Evolutionary conservation across 2,797 vertebrate genomes (phyloP).

Genomic region (Anguilla obscura): DNA sequence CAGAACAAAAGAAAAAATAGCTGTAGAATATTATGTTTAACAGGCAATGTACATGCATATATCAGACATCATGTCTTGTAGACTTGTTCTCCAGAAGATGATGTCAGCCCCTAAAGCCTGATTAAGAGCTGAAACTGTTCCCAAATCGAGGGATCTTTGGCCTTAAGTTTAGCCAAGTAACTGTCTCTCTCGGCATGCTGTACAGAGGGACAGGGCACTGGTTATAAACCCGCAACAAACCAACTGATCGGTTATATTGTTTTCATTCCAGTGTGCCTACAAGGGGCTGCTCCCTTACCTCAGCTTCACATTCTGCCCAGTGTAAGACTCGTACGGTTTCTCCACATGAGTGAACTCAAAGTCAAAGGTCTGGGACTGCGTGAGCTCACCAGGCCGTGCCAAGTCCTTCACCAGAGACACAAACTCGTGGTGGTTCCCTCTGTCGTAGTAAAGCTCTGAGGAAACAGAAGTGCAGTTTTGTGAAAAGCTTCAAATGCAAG

Average conservation of each 20-base stretch:
- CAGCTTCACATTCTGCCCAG: slow-evolving; percentile 96
- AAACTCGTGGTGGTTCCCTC: slow-evolving; percentile 97
- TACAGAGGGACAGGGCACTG: neutral
- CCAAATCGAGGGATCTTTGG: neutral
- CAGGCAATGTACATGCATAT: neutral
- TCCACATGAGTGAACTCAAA: slow-evolving; percentile 99
- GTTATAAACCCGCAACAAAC: neutral
- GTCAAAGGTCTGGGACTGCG: slow-evolving; percentile 93
- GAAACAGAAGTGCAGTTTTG: slow-evolving; percentile 15
- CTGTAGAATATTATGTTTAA: neutral
- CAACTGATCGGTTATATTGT: neutral
- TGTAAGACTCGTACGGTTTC: slow-evolving; percentile 98
- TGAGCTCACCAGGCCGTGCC: slow-evolving; percentile 92
- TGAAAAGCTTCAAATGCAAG: neutral
- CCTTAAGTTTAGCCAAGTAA: neutral
- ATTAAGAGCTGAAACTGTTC: neutral
- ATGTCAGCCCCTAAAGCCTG: neutral
- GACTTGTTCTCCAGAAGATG: neutral
- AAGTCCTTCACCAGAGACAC: slow-evolving; percentile 97
- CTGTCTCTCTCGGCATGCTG: neutral
- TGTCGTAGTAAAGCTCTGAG: slow-evolving; percentile 94
- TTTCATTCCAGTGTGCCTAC: neutral
- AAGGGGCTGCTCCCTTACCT: slow-evolving; percentile 68
- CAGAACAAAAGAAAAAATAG: neutral
- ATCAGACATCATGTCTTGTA: neutral